A percentile compares a stretch with the other conserved stretches of the same genome.
phyloP scores from a whole-genome alignment of 2,113 vertebrate genomes.

The Sapayoa aenigma region DNA sequence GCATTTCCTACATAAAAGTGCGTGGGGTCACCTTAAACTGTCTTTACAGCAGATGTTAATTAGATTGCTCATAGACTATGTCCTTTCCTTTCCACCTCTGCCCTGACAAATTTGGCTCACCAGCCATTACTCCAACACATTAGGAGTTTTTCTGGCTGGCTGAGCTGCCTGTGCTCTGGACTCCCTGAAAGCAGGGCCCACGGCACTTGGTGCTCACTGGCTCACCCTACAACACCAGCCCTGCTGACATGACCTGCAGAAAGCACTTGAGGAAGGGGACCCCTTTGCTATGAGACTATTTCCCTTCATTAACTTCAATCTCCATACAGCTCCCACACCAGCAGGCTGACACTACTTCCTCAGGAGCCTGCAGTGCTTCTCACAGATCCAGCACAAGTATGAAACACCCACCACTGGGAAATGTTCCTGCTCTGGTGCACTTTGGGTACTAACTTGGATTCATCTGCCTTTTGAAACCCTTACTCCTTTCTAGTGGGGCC shows the following conservation, averaged over 20 bases:
- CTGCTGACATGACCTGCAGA: not conserved
- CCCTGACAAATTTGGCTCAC: not conserved
- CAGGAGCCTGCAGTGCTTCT: not conserved
- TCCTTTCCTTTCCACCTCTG: not conserved
- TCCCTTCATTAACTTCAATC: not conserved
- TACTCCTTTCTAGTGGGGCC: not conserved
- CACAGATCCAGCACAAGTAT: not conserved
- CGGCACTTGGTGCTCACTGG: rapidly evolving
- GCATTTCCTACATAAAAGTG: not conserved
- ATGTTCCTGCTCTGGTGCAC: not conserved
- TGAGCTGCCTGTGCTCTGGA: not conserved
- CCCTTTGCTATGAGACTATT: not conserved
- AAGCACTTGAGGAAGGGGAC: not conserved
- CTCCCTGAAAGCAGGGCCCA: not conserved
- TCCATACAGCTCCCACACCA: not conserved
- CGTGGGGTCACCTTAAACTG: not conserved
- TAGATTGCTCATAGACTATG: not conserved
- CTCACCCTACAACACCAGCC: not conserved
- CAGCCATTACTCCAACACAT: not conserved
- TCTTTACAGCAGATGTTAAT: not conserved
- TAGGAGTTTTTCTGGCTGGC: not conserved
- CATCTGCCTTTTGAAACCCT: not conserved
- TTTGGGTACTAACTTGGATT: not conserved
- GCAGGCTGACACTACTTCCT: not conserved
- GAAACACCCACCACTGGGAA: not conserved